phyloP scores from a whole-genome alignment of 2,888 invertebrate species.

The Melipona beecheii region DNA sequence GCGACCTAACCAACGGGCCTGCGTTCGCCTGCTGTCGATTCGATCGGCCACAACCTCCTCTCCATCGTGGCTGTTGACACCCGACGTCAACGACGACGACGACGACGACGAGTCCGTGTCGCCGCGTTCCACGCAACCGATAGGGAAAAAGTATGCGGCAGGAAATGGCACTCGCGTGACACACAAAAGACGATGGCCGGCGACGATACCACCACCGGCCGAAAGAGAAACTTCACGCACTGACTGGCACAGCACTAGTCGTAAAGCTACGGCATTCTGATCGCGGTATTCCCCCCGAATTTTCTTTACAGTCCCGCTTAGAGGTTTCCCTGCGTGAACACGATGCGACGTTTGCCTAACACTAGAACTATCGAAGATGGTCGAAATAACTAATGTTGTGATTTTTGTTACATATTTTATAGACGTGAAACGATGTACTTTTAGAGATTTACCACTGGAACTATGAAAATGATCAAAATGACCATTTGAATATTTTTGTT shows the following conservation, averaged over 20 bases:
- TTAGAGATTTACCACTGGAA: no score
- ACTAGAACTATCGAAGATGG: not conserved
- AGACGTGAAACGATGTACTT: no score
- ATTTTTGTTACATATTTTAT: no score
- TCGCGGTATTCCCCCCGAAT: not conserved
- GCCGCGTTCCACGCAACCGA: constrained; percentile 39
- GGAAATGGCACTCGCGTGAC: constrained; percentile 47
- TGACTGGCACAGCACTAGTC: not conserved
- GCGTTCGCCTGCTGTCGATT: constrained; percentile 56
- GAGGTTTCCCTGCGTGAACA: not conserved
- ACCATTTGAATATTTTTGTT: no score
- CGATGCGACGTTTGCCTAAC: not conserved
- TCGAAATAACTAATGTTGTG: no score
- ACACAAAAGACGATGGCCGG: constrained; percentile 8
- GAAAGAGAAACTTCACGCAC: constrained; percentile 29
- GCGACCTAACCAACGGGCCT: constrained; percentile 71
- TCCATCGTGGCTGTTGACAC: constrained; percentile 47
- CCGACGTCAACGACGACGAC: constrained; percentile 5
- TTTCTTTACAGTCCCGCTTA: not conserved
- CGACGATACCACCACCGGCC: not conserved
- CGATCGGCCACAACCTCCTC: constrained; percentile 56
- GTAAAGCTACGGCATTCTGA: not conserved
- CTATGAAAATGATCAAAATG: no score
- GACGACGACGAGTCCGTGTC: constrained; percentile 1
- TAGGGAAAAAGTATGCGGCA: constrained; percentile 30